Conservation (phyloP, 2,113 vertebrate genomes). For the Tympanuchus pallidicinctus region DNA sequence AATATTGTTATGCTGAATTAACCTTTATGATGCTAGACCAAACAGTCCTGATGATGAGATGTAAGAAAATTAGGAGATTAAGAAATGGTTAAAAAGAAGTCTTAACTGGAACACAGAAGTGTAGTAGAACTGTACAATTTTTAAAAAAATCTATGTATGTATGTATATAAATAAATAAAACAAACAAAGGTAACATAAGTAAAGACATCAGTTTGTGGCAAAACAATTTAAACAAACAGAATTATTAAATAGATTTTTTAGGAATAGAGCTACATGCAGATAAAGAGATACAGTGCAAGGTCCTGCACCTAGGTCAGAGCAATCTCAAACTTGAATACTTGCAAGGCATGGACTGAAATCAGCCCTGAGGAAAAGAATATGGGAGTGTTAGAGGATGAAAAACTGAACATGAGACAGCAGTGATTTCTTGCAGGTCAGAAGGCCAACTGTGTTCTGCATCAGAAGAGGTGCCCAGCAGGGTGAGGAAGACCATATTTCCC, state of each 20-base stretch:
- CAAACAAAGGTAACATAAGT: background rate
- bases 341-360: background rate
- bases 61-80: background rate
- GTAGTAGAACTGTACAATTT: background rate
- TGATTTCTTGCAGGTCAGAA: background rate
- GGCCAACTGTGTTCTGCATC: background rate
- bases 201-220: background rate
- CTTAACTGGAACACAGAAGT: background rate
- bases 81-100: background rate
- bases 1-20: background rate
- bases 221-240: background rate
- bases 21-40: background rate
- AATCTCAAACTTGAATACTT: background rate
- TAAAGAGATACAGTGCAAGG: background rate
- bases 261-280: background rate
- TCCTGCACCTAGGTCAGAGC: background rate
- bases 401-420: background rate
- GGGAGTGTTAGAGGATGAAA: background rate
- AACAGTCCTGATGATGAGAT: background rate
- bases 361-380: background rate
- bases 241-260: background rate
- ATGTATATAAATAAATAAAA: background rate
- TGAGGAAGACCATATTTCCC: background rate
- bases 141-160: background rate
- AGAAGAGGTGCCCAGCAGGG: background rate